Base-by-base conservation (phyloP, 2,113 vertebrate genomes). In the Saimiri boliviensis region DNA sequence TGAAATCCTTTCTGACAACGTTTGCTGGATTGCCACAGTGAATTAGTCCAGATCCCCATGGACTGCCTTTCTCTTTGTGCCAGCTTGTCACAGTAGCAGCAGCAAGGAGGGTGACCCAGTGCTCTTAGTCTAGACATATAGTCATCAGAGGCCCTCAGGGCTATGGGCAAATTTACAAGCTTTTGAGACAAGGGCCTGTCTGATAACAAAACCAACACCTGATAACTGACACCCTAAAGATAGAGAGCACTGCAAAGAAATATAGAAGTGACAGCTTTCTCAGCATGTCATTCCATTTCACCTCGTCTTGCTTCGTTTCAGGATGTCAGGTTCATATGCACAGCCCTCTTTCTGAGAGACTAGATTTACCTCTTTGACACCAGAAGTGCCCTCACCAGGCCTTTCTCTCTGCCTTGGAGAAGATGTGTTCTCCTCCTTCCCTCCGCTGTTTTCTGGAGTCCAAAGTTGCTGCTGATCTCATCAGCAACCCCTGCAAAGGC, bases 131-230 rank as follows among this genome's bases (percentile, higher is more conserved):
- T 97, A 98, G 97, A 98, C 95, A 91, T 95, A 86, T 7, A 96
- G 94, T 96, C 95, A 97, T 96, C 97, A 89, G 97, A 94, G 94
- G 88, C 85, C 95, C 79, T 94, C 79, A 25, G 93, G 94, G 94
- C 95, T 97, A 88, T 60, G 91, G 95, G 95, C 92, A 97, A 97
- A 97, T 96, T 98, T 96, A 96, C 95, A 96, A 94, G 93, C 86
- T 95, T 97, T 96, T 97, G 94, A 98, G 94, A 97, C 91, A 96
- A 96, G 91, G 54, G 79, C 73, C 85, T 96, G 92, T 94, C 88
- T 96, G 97, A 97, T 96, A 96, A 96, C 90, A 94, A 97, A 97
- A 95, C 95, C 91, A 94, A 91, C 96, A 96, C 85, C 94, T 97
- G 96, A 96, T 98, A 95, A 97, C 76, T 97, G 97, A 95, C 94